phyloP scores from a whole-genome alignment of 1,140 invertebrate species.

The Prorops nasuta region DNA sequence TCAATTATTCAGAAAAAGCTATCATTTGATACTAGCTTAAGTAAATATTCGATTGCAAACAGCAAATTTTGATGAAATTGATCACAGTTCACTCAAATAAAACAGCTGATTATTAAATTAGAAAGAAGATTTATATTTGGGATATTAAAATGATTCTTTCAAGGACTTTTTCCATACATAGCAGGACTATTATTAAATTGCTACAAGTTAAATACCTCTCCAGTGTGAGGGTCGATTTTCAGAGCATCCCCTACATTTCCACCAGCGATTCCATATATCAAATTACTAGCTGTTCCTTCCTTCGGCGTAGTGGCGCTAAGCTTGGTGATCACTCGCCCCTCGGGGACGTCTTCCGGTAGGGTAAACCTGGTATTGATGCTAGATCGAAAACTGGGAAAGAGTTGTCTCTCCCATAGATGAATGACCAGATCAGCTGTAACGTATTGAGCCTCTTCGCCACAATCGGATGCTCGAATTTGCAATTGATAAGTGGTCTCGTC shows the following conservation, averaged over 20 bases:
- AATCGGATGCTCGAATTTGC: slow-evolving; percentile 71
- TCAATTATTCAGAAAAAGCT: too few relatives aligned
- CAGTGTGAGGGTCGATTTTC: slow-evolving; percentile 74
- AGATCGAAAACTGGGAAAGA: slow-evolving; percentile 74
- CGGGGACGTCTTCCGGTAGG: slow-evolving; percentile 74
- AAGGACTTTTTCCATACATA: too few relatives aligned
- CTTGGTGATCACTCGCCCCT: slow-evolving; percentile 71
- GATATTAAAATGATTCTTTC: too few relatives aligned
- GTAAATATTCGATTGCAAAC: too few relatives aligned
- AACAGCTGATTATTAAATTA: too few relatives aligned
- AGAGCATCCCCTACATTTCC: slow-evolving; percentile 87
- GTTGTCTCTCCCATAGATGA: slow-evolving; percentile 67
- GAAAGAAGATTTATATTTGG: too few relatives aligned
- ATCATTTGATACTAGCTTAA: too few relatives aligned
- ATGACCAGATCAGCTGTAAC: slow-evolving; percentile 70
- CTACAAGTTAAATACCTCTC: slow-evolving; percentile 75
- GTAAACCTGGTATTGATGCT: slow-evolving; percentile 70
- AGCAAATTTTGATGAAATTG: too few relatives aligned
- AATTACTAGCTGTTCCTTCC: slow-evolving; percentile 63
- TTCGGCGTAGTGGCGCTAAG: slow-evolving; percentile 74
- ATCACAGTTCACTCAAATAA: too few relatives aligned
- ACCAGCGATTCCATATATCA: slow-evolving; percentile 84
- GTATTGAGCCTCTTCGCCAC: slow-evolving; percentile 63
- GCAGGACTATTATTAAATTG: too few relatives aligned
- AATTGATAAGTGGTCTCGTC: slow-evolving; percentile 66